Evolutionary conservation across 2,113 vertebrate species (phyloP).

Genomic region (Chloropsis hardwickii): DNA sequence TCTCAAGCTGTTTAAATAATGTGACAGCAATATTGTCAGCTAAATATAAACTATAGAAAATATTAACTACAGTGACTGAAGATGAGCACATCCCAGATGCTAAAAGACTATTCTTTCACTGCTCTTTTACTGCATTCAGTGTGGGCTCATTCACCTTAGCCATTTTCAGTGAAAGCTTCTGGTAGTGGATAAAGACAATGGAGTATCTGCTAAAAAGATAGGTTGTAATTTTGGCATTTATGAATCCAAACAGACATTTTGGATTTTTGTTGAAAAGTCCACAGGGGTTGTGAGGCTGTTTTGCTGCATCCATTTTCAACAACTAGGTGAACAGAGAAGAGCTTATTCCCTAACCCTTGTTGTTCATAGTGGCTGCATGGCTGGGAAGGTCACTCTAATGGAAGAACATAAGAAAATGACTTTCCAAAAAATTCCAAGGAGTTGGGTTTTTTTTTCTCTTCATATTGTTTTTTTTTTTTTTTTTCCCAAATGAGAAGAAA

Average conservation of each 20-base stretch:
- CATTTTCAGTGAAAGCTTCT: neutral
- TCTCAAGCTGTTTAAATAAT: conserved; percentile 88
- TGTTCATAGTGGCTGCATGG: neutral
- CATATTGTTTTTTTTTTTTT: neutral
- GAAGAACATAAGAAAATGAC: neutral
- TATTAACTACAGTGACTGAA: conserved; percentile 74
- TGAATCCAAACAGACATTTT: neutral
- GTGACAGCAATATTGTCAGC: conserved; percentile 92
- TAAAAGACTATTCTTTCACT: conserved; percentile 13
- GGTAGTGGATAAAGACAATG: neutral
- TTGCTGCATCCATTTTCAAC: neutral
- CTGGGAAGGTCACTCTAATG: neutral
- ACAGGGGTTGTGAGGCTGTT: neutral
- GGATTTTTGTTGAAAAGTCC: neutral
- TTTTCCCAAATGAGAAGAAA: neutral
- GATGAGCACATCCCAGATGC: conserved; percentile 71
- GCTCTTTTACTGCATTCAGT: neutral
- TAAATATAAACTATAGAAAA: conserved; percentile 90
- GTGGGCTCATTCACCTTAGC: neutral
- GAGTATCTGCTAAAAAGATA: neutral
- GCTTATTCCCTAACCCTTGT: neutral
- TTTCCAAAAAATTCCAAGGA: neutral
- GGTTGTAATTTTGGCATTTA: neutral
- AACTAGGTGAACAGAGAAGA: neutral
- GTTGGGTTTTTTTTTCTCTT: accelerated